Percentiles rank a stretch among this genome's conserved stretches.
Evolutionary conservation across 2,888 invertebrate genomes (phyloP).

Genomic region (Camptogramma bilineatum): DNA sequence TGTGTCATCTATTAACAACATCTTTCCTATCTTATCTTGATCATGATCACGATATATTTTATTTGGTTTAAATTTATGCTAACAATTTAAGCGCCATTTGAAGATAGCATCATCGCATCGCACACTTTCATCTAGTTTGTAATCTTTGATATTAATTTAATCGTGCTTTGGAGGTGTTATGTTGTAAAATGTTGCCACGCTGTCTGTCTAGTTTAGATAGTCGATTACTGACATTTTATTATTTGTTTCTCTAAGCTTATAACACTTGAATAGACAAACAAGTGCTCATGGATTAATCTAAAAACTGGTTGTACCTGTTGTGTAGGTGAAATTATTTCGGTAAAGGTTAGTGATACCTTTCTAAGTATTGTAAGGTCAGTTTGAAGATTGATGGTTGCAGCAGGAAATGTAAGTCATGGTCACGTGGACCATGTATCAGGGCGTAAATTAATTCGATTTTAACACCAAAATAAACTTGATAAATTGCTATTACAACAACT

Average conservation of each 20-base stretch:
- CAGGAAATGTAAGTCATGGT: conserved; percentile 53
- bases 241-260: conserved; percentile 52
- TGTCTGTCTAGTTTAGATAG: conserved; percentile 38
- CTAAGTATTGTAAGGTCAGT: conserved; percentile 65
- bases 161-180: conserved; percentile 27
- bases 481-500: conserved; percentile 14
- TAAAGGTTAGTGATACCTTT: conserved; percentile 67
- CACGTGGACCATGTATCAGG: conserved; percentile 42
- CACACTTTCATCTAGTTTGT: not conserved
- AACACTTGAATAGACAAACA: conserved; percentile 51
- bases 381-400: conserved; percentile 49
- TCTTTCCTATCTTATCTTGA: conserved; percentile 10
- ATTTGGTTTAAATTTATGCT: not conserved
- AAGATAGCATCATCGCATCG: not conserved
- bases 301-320: conserved; percentile 46
- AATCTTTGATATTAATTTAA: not conserved
- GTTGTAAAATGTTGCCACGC: conserved; percentile 46
- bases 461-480: conserved; percentile 17
- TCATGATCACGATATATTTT: conserved; percentile 11
- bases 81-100: not conserved
- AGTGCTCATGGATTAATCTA: conserved; percentile 39
- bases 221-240: conserved; percentile 47
- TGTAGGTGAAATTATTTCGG: conserved; percentile 65
- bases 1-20: conserved; percentile 6
- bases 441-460: conserved; percentile 22